Conservation (phyloP, 2,797 vertebrate genomes). For the Silurus aristotelis region DNA sequence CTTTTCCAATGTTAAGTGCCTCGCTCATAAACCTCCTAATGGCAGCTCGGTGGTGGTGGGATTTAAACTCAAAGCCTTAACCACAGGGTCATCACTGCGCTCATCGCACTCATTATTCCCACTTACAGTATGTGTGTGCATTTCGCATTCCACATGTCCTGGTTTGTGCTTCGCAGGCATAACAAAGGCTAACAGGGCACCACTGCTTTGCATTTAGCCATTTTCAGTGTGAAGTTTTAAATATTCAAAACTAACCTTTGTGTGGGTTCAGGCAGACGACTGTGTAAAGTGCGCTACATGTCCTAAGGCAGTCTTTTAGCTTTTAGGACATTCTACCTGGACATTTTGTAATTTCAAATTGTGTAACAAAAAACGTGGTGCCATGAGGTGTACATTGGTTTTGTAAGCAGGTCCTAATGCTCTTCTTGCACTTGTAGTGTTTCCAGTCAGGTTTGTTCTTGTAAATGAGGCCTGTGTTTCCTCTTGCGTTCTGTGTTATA, state of each 20-base stretch:
- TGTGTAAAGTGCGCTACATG: not conserved
- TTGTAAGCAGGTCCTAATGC: not conserved
- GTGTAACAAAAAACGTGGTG: not conserved
- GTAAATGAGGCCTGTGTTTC: not conserved
- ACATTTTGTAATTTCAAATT: not conserved
- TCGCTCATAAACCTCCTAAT: not conserved
- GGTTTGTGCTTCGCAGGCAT: not conserved
- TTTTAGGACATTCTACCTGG: not conserved
- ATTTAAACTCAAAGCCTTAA: not conserved
- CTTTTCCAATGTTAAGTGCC: not conserved
- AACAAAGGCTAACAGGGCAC: not conserved
- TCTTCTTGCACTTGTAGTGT: not conserved
- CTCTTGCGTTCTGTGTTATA: not conserved
- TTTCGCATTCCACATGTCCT: not conserved
- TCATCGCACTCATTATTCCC: not conserved
- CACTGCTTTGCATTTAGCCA: slow-evolving; percentile 36
- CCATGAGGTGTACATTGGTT: not conserved
- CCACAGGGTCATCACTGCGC: not conserved
- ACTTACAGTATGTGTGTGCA: not conserved
- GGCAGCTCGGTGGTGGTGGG: not conserved
- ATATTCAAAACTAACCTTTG: slow-evolving; percentile 61
- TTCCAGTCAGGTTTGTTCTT: too few species aligned
- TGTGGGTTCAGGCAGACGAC: slow-evolving; percentile 25
- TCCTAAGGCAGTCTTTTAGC: not conserved
- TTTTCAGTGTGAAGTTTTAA: slow-evolving; percentile 39